These are phyloP conservation scores for Antechinus flavipes DNA, from an alignment of 2,113 vertebrate species.

Conservation along the genomic window DNA sequence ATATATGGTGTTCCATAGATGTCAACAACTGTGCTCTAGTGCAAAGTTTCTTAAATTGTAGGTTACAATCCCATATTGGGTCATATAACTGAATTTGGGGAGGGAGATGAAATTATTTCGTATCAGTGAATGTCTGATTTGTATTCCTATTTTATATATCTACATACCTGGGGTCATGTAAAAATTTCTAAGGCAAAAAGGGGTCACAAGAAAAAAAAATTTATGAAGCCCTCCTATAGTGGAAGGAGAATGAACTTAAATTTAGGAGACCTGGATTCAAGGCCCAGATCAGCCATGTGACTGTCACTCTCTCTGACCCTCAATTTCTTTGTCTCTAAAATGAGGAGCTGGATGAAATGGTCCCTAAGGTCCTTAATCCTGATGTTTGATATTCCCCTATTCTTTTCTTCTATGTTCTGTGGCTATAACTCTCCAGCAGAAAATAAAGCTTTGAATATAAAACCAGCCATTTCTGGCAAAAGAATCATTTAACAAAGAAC, in stretches of 20 bases:
- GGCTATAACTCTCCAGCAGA: background rate
- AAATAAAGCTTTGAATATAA: background rate
- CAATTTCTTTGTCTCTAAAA: background rate
- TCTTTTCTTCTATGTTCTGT: conserved; percentile 27
- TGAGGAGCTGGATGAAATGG: background rate
- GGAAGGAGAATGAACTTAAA: background rate
- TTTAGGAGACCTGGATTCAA: background rate
- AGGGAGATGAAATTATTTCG: too few relatives aligned
- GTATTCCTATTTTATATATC: too few relatives aligned
- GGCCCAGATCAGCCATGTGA: background rate
- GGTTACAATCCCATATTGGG: too few relatives aligned
- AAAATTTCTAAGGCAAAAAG: too few relatives aligned
- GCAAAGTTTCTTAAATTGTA: too few relatives aligned
- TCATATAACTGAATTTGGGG: too few relatives aligned
- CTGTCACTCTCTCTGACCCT: background rate
- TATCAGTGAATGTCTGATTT: too few relatives aligned
- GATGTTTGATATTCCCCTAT: conserved; percentile 55
- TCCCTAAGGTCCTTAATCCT: background rate
- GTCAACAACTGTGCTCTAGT: background rate
- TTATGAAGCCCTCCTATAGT: background rate
- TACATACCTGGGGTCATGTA: too few relatives aligned
- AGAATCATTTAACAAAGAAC: background rate
- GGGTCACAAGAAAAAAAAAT: too few relatives aligned
- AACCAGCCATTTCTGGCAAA: background rate
- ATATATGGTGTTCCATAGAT: background rate